Base-by-base conservation (phyloP, 2,797 vertebrate species). In the Esox lucius region DNA sequence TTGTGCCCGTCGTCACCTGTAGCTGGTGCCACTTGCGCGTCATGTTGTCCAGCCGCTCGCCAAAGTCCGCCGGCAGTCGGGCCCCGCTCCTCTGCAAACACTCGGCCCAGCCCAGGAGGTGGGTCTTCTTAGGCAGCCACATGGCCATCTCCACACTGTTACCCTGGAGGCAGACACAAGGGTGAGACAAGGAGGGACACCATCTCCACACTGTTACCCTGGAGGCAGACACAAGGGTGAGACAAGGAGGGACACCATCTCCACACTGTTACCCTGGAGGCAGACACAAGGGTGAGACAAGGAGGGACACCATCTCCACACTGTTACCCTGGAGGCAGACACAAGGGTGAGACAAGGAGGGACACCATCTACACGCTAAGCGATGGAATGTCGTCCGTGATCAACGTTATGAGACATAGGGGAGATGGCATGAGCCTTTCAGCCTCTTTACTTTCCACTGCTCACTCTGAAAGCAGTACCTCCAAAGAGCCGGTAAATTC, bases 11-110 rank as follows among this genome's bases (percentile, higher is more conserved):
- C 56, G 53, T 70, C 83, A 94, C 97, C 97, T 96, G 94, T 88
- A 99, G 94, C 88, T 96, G 94, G 77, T 92, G 92, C 98, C 98
- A 99, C 78, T 97, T 98, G 91, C 95, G 93, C 78, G 94, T 95
- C 91, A 99, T 95, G 91, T 93, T 94, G 91, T 95, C 94, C 87
- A 98, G 91, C 83, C 94, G 96, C 87, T 93, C 91, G 87, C 96
- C 91, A 86, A 98, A 94, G 92, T 94, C 87, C 2, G 81, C 84
- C 70, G 96, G 95, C 72, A 97, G 94, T 78, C 93, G 88, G 39
- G 91, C 74, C 75, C 93, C 93, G 85, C 94, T 95, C 90, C 94
- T 95, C 91, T 93, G 96, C 90, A 99, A 89, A 72, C 94, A 92
- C 91, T 97, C 95, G 22, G 96, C 95, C 88, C 95, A 96, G 81